Evolutionary conservation across 2,113 vertebrate species (phyloP).

Genomic region (Galbula dea): DNA sequence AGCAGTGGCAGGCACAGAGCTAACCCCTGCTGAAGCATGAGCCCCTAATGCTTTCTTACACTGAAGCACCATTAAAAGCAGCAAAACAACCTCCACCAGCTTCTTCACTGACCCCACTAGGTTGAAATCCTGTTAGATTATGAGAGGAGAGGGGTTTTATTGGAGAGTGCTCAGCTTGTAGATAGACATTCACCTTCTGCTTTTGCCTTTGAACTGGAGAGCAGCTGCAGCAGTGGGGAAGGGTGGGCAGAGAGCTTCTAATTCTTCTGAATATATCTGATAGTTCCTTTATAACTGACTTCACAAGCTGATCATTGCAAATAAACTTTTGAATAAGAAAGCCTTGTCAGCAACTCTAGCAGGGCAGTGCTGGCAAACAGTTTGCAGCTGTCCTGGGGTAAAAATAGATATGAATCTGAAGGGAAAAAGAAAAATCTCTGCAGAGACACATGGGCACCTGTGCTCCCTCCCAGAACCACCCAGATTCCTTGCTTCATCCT

Average conservation of each 20-base stretch:
- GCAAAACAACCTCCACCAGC: neutral
- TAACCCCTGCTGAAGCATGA: neutral
- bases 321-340: constrained; percentile 38
- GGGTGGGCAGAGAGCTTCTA: neutral
- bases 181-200: neutral
- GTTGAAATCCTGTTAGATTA: neutral
- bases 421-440: neutral
- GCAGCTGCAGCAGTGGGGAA: neutral
- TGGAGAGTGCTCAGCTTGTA: neutral
- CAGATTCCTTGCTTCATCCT: neutral
- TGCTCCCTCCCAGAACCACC: rapidly evolving
- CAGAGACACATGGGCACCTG: neutral
- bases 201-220: neutral
- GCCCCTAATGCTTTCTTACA: neutral
- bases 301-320: constrained; percentile 18
- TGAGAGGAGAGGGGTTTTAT: neutral
- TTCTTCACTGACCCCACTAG: neutral
- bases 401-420: neutral
- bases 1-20: neutral
- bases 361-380: neutral
- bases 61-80: neutral
- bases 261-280: neutral
- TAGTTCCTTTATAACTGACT: neutral
- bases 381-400: neutral
- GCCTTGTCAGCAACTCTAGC: neutral